A percentile compares a stretch with the other conserved stretches of the same genome.
Evolutionary conservation across 2,113 vertebrate genomes (phyloP).

Genomic region (Trachemys scripta): DNA sequence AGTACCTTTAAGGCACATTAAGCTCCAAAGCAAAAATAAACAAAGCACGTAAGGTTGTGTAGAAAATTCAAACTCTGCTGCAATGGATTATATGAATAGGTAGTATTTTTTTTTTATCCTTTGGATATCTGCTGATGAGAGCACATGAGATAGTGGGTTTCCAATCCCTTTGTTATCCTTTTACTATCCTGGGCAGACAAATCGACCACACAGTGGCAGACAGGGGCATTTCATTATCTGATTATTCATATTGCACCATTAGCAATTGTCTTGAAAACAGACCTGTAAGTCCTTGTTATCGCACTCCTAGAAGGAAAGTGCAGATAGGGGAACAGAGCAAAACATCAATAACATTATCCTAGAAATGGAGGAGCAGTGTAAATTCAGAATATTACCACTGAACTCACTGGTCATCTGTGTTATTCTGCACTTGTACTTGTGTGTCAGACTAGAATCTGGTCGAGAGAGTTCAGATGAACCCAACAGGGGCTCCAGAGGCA

Average conservation of each 20-base stretch:
- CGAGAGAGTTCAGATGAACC: background rate
- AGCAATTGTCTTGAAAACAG: background rate
- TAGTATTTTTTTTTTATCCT: background rate
- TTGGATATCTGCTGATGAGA: background rate
- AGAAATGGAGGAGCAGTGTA: background rate
- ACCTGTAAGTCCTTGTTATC: background rate
- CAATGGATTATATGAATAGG: background rate
- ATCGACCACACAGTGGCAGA: background rate
- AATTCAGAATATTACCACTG: background rate
- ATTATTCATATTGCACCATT: background rate
- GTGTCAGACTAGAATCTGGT: accelerated
- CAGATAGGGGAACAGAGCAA: background rate
- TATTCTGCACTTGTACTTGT: background rate
- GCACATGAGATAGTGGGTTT: background rate
- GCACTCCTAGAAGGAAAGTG: background rate
- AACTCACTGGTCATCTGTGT: background rate
- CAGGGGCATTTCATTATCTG: background rate
- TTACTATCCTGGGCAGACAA: background rate
- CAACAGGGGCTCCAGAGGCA: background rate
- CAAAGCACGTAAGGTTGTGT: background rate
- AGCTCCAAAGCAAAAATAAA: background rate
- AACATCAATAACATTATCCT: background rate
- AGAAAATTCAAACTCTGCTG: background rate
- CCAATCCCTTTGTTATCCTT: constrained; percentile 24
- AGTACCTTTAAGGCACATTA: background rate